Evolutionary conservation across 2,797 vertebrate species (phyloP).

Genomic region (Cyprinodon diabolis): DNA sequence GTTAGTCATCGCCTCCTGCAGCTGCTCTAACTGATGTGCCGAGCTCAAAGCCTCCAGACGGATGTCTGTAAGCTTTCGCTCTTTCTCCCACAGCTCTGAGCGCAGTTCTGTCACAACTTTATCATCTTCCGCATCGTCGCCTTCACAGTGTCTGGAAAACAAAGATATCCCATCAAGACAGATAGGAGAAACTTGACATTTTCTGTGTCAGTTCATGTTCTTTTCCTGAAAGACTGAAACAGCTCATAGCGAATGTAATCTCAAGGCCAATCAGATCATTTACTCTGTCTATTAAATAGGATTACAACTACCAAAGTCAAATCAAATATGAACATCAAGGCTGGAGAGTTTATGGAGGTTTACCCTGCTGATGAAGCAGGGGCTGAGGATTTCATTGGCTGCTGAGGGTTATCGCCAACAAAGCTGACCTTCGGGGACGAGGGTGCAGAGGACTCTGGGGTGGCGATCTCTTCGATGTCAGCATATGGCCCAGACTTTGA

Average conservation of each 20-base stretch:
- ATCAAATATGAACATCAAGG: not conserved
- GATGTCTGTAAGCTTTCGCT: constrained; percentile 97
- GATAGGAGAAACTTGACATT: not conserved
- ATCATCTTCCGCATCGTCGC: constrained; percentile 80
- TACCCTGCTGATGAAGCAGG: constrained; percentile 85
- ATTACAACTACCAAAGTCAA: no score
- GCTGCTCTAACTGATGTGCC: constrained; percentile 95
- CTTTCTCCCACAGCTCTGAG: constrained; percentile 96
- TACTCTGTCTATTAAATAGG: not conserved
- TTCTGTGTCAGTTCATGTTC: no score
- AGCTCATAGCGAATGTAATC: not conserved
- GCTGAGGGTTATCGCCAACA: constrained; percentile 74
- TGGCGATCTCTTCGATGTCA: constrained; percentile 97
- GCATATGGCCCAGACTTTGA: constrained; percentile 92
- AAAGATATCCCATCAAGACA: constrained; percentile 9
- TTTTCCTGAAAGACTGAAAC: not conserved
- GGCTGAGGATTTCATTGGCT: constrained; percentile 80
- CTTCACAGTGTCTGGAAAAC: constrained; percentile 82
- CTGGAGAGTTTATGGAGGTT: constrained; percentile 2
- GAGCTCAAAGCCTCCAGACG: constrained; percentile 95
- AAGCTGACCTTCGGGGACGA: constrained; percentile 93
- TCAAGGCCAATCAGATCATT: not conserved
- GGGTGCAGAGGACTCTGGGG: constrained; percentile 94
- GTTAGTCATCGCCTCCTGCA: constrained; percentile 95
- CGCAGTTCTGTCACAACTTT: constrained; percentile 92